These are phyloP conservation scores for Parascotia fuliginaria DNA, from an alignment of 2,888 invertebrate genomes.

Conservation along the genomic window DNA sequence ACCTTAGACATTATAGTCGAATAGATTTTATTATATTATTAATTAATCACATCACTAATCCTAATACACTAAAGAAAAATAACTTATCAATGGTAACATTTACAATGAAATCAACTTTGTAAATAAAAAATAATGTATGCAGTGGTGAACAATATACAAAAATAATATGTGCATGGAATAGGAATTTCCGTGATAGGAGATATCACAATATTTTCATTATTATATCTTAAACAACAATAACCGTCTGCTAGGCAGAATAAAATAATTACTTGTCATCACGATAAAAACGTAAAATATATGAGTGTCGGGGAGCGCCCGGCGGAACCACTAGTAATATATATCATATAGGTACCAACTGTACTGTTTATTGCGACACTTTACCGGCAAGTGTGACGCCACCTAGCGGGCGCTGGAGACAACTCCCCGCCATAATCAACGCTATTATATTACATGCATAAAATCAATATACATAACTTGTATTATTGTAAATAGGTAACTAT, in stretches of 20 bases:
- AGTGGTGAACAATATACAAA: conserved; percentile 75
- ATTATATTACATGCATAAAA: conserved; percentile 65
- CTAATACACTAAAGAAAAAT: conserved; percentile 67
- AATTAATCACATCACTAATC: conserved; percentile 46
- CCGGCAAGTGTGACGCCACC: not conserved
- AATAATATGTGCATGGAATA: conserved; percentile 80
- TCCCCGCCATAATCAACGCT: conserved; percentile 55
- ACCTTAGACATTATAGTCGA: conserved; percentile 32
- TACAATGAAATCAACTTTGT: conserved; percentile 77
- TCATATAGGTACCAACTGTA: conserved; percentile 4
- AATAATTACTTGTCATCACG: conserved; percentile 59
- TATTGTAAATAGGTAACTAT: conserved; percentile 75
- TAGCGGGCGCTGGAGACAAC: not conserved
- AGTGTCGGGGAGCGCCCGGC: conserved; percentile 27
- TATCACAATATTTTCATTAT: conserved; percentile 76
- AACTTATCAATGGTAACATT: conserved; percentile 85
- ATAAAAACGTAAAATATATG: conserved; percentile 62
- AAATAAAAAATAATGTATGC: conserved; percentile 64
- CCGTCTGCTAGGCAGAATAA: conserved; percentile 63
- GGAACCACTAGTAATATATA: conserved; percentile 3
- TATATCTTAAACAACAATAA: conserved; percentile 61
- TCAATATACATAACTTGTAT: conserved; percentile 68
- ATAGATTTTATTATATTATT: conserved; percentile 37
- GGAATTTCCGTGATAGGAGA: conserved; percentile 79
- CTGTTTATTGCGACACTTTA: conserved; percentile 8